Evolutionary conservation across 2,797 vertebrate species (phyloP).

Genomic region (Propithecus perrieri): DNA sequence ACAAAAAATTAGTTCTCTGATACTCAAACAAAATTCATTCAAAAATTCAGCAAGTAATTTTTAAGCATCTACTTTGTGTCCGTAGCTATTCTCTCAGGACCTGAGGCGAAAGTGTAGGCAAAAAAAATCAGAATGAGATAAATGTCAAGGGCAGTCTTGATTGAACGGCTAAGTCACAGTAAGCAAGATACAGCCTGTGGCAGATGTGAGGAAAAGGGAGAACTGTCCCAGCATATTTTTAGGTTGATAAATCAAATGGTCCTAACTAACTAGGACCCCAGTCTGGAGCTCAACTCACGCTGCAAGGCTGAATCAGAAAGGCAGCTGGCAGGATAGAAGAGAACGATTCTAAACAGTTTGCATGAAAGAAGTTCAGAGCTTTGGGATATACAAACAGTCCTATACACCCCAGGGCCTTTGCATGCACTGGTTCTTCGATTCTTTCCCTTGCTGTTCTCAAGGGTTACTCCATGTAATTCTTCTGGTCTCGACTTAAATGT

Average conservation of each 20-base stretch:
- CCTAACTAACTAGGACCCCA: neutral
- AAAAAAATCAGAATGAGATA: slow-evolving; percentile 46
- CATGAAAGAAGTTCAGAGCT: neutral
- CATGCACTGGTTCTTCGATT: neutral
- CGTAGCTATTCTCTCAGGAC: slow-evolving; percentile 11
- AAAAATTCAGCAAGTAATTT: slow-evolving; percentile 35
- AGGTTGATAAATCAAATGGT: neutral
- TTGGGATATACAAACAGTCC: neutral
- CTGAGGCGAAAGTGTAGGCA: neutral
- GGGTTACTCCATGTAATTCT: neutral
- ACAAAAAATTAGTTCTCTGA: neutral
- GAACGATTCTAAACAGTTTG: neutral
- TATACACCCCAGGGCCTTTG: neutral
- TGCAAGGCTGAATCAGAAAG: neutral
- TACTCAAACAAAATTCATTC: slow-evolving; percentile 15
- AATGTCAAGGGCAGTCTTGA: slow-evolving; percentile 67
- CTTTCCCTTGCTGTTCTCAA: neutral
- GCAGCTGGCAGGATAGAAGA: neutral
- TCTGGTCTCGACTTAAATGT: neutral
- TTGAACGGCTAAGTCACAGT: neutral
- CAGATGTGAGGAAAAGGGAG: neutral
- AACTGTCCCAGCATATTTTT: neutral
- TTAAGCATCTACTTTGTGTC: neutral
- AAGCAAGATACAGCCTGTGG: neutral
- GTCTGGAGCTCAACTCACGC: neutral